phyloP scores from a whole-genome alignment of 2,888 invertebrate species.

The Embidobia sp. region DNA sequence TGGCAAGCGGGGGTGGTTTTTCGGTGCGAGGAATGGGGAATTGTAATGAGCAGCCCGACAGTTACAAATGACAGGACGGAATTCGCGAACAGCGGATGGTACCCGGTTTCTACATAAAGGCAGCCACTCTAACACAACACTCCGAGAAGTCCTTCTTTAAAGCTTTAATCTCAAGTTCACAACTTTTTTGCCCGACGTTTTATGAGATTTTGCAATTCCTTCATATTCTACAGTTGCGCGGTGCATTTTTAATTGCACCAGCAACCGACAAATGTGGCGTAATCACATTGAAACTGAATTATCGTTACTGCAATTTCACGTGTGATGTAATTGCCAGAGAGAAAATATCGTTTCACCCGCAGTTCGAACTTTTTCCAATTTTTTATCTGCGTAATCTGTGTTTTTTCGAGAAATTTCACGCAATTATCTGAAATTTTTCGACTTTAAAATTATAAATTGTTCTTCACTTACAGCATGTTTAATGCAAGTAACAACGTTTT shows the following conservation, averaged over 20 bases:
- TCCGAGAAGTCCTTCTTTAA: slow-evolving; percentile 64
- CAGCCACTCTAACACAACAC: slow-evolving; percentile 75
- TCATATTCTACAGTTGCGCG: slow-evolving; percentile 35
- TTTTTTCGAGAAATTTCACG: slow-evolving; percentile 1
- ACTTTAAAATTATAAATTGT: neutral
- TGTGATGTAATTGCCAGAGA: slow-evolving; percentile 28
- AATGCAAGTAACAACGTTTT: too few species aligned
- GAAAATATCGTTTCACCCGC: slow-evolving; percentile 23
- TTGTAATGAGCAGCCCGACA: slow-evolving; percentile 82
- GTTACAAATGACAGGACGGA: slow-evolving; percentile 82
- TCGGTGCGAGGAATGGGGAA: slow-evolving; percentile 80
- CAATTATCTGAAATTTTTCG: neutral
- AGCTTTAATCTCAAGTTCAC: slow-evolving; percentile 65
- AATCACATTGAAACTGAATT: slow-evolving; percentile 46
- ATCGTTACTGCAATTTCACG: slow-evolving; percentile 34
- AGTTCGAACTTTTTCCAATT: slow-evolving; percentile 6
- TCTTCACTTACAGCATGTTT: neutral
- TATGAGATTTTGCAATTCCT: slow-evolving; percentile 54
- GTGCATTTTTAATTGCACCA: slow-evolving; percentile 49
- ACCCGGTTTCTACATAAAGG: slow-evolving; percentile 79
- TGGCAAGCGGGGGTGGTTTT: slow-evolving; percentile 69
- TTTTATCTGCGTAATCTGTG: neutral
- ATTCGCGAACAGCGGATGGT: slow-evolving; percentile 81
- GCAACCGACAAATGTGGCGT: slow-evolving; percentile 18
- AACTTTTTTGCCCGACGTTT: slow-evolving; percentile 60